Percentiles rank a stretch among this genome's conserved stretches.
Evolutionary conservation across 1,140 invertebrate species (phyloP).

Genomic region (Drosophila paulistorum): DNA sequence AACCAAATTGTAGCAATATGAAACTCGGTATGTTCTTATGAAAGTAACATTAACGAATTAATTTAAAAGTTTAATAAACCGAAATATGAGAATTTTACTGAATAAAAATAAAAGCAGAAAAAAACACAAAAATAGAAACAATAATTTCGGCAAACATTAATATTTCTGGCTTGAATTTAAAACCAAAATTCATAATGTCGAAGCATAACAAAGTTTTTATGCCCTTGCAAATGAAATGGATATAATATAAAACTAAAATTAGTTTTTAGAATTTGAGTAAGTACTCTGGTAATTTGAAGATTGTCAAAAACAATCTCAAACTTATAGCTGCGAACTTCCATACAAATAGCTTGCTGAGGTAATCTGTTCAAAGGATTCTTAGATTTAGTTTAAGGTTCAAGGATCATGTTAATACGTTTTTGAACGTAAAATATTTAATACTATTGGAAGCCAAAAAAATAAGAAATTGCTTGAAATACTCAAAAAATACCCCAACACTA

Average conservation of each 20-base stretch:
- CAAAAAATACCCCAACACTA: too few relatives aligned
- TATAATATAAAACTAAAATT: neutral
- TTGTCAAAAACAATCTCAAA: too few relatives aligned
- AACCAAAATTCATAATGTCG: neutral
- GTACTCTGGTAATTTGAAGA: too few relatives aligned
- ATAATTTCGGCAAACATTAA: neutral
- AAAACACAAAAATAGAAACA: conserved; percentile 20
- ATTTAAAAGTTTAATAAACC: conserved; percentile 76
- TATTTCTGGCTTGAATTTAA: conserved; percentile 18
- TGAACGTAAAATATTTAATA: too few relatives aligned
- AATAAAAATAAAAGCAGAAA: conserved; percentile 61
- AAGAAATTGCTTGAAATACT: too few relatives aligned
- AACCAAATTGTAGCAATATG: conserved; percentile 72
- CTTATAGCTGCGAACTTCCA: too few relatives aligned
- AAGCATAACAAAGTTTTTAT: neutral
- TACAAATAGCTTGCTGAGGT: too few relatives aligned
- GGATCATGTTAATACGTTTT: too few relatives aligned
- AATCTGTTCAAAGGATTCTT: too few relatives aligned
- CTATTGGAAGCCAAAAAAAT: too few relatives aligned
- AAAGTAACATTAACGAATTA: conserved; percentile 81
- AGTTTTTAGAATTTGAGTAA: too few relatives aligned
- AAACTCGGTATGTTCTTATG: conserved; percentile 81
- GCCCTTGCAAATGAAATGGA: neutral
- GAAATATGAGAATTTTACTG: conserved; percentile 79
- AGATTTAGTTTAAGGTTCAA: too few relatives aligned